These are phyloP conservation scores for Polydrusus tereticollis DNA, from an alignment of 2,888 invertebrate species.

Conservation along the genomic window DNA sequence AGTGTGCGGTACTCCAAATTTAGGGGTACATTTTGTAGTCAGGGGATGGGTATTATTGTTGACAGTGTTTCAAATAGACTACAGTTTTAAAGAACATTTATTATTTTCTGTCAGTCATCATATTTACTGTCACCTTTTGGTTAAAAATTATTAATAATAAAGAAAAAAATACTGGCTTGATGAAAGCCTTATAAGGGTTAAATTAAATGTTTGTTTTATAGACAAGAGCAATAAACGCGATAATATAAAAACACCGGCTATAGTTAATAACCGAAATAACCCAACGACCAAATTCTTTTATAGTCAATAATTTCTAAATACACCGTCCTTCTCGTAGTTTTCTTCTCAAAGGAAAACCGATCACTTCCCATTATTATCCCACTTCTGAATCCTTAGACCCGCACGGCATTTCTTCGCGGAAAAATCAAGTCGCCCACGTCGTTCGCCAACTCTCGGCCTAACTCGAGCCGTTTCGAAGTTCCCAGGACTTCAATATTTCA, in stretches of 20 bases:
- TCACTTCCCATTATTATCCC: constrained; percentile 37
- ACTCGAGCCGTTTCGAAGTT: constrained; percentile 24
- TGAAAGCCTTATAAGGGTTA: too few relatives aligned
- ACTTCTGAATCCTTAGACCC: constrained; percentile 31
- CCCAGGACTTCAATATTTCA: constrained; percentile 32
- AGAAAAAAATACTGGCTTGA: too few relatives aligned
- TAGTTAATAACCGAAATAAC: background rate
- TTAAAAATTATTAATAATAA: too few relatives aligned
- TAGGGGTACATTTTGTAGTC: too few relatives aligned
- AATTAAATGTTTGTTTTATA: background rate
- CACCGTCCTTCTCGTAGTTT: background rate
- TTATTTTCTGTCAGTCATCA: too few relatives aligned
- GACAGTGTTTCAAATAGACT: too few relatives aligned
- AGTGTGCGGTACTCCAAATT: too few relatives aligned
- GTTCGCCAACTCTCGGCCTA: constrained; percentile 22
- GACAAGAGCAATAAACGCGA: background rate
- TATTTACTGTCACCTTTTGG: too few relatives aligned
- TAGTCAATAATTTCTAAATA: constrained; percentile 16
- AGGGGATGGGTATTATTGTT: too few relatives aligned
- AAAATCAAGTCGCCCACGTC: constrained; percentile 34
- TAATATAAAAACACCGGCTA: background rate
- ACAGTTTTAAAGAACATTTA: too few relatives aligned
- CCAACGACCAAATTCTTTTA: constrained; percentile 3
- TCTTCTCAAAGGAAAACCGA: constrained; percentile 18
- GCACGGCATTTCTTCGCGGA: constrained; percentile 27